Evolutionary conservation across 2,888 invertebrate species (phyloP).

Genomic region (Ischnura elegans): DNA sequence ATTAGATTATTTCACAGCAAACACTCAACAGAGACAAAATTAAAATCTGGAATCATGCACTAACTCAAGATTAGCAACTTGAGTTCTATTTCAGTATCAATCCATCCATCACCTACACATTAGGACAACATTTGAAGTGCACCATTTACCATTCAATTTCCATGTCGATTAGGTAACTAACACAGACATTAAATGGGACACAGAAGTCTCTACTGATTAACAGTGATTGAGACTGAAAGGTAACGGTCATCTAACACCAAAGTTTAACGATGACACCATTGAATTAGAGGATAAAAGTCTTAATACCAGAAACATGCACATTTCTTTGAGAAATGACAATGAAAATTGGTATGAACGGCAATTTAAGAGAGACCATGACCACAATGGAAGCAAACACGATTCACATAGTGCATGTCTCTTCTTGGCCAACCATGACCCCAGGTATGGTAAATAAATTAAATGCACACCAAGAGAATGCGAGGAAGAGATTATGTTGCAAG

Average conservation of each 20-base stretch:
- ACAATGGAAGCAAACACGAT: neutral
- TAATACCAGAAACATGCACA: neutral
- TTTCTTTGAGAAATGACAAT: neutral
- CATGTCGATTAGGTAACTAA: neutral
- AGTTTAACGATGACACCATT: neutral
- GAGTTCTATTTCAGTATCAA: neutral
- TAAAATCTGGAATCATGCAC: neutral
- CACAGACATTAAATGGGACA: neutral
- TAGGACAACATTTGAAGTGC: neutral
- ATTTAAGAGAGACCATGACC: neutral
- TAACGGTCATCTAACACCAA: conserved; percentile 53
- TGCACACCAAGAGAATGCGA: conserved; percentile 21
- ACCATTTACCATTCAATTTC: conserved; percentile 4
- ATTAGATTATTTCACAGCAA: neutral
- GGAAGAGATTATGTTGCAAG: conserved; percentile 25
- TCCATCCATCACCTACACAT: neutral
- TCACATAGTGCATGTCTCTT: neutral
- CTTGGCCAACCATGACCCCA: neutral
- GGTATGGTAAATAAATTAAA: conserved; percentile 55
- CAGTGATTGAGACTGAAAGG: neutral
- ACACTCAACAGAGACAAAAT: conserved; percentile 12
- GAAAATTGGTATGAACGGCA: neutral
- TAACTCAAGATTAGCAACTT: neutral
- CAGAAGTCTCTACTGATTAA: neutral
- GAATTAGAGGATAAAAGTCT: neutral